Base-by-base conservation (phyloP, 1,140 invertebrate species). In the Drosophila pectinifera region DNA sequence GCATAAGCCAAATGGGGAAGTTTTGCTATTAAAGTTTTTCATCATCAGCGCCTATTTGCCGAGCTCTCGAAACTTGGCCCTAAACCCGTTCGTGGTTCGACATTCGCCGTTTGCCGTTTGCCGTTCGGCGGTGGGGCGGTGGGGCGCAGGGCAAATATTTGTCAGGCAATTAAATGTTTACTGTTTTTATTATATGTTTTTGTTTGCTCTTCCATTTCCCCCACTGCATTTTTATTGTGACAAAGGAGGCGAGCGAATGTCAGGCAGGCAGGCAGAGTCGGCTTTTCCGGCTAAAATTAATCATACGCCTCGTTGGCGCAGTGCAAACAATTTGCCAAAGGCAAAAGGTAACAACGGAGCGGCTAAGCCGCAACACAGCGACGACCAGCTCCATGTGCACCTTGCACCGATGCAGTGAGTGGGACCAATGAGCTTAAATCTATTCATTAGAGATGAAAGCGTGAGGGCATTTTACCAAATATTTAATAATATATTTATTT, bases 151-250 rank as follows among this genome's bases (percentile, higher is more conserved):
- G 57, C 83, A 86, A 86, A 86, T 86, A 86, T 86, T 86, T 86
- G 75, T 54, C 70, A 65, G 45, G 67, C 83, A 88, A 88, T 86
- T 86, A 86, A 86, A 82, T 88, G 65, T 73, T 79, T 68, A 82
- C 75, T 76, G 64, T 73, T 86, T 84, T 76, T 82, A 78, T 78
- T 65, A 63, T 74, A 68, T 72, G 68, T 34, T 72, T 39, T 72
- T 72, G 42, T 72, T 72, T 57, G 51, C 65, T 20, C 10, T 20
- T 8, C 68, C 49, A 53, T 53, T 53, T 53, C 34, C 51, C 38
- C 24, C 18, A 55, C 16, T 28, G 28, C 59, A 28, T 28, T 54
- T 73, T 58, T 62, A 59, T 78, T 74, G 69, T 65, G 69, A 59
- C 43, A 59, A 48, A 67, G 49, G 31, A 38, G 22, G 8, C 36